phyloP scores from a whole-genome alignment of 2,113 vertebrate genomes.

The Muntiacus reevesi region DNA sequence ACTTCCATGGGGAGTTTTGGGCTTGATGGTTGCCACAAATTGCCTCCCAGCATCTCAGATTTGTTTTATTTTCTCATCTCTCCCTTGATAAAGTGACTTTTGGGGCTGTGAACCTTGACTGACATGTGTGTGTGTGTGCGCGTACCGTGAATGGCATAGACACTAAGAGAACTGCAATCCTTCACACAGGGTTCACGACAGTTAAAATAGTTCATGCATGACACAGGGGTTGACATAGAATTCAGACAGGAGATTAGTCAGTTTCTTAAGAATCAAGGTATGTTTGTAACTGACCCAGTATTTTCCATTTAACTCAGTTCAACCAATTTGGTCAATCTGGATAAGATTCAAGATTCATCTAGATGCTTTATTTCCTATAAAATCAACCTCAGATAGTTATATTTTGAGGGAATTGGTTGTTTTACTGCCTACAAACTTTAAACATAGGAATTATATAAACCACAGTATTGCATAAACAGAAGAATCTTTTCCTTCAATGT shows the following conservation, averaged over 20 bases:
- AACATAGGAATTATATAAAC: background rate
- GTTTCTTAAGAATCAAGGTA: background rate
- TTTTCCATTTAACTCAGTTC: background rate
- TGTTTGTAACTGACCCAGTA: background rate
- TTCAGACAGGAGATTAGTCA: background rate
- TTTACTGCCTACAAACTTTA: background rate
- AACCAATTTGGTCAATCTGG: background rate
- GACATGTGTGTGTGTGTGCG: background rate
- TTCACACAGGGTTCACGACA: background rate
- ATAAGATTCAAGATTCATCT: background rate
- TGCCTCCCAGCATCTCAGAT: background rate
- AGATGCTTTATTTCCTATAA: background rate
- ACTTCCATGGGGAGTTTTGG: background rate
- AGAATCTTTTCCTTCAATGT: background rate
- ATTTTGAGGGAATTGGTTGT: background rate
- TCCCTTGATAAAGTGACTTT: background rate
- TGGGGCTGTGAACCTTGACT: background rate
- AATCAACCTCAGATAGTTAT: background rate
- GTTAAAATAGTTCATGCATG: background rate
- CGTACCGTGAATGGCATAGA: background rate
- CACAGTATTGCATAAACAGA: background rate
- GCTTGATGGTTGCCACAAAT: rapidly evolving
- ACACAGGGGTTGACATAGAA: background rate
- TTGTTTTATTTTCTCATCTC: background rate
- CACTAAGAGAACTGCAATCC: background rate